phyloP scores from a whole-genome alignment of 2,888 invertebrate genomes.

The Drosophila cognata region DNA sequence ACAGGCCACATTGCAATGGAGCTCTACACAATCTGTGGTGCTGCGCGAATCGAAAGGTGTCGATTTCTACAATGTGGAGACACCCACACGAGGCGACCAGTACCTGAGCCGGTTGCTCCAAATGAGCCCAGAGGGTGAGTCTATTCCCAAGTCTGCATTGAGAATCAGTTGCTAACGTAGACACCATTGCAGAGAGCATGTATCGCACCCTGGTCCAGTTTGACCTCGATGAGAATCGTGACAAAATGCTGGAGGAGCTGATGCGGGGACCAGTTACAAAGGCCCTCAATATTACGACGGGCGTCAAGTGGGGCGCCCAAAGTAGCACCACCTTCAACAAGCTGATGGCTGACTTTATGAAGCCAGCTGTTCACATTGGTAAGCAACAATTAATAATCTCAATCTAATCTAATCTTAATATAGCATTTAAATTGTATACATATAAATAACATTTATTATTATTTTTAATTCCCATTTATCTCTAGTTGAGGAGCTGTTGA shows the following conservation, averaged over 20 bases:
- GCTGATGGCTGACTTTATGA: constrained; percentile 91
- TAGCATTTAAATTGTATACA: not conserved
- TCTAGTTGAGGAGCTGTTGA: constrained; percentile 89
- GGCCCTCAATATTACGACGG: constrained; percentile 88
- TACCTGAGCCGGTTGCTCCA: constrained; percentile 44
- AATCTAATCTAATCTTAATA: no score
- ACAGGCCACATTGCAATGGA: constrained; percentile 89
- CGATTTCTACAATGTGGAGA: constrained; percentile 92
- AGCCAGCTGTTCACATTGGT: constrained; percentile 90
- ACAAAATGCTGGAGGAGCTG: constrained; percentile 85
- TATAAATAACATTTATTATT: not conserved
- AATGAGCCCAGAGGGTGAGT: constrained; percentile 50
- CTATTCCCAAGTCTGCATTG: accelerated
- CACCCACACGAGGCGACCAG: constrained; percentile 77
- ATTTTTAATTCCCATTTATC: constrained; percentile 29
- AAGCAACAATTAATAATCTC: constrained; percentile 24
- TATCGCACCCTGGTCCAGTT: constrained; percentile 78
- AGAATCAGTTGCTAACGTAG: not conserved
- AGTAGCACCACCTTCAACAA: constrained; percentile 87
- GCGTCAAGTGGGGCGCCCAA: constrained; percentile 89
- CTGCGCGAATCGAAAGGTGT: constrained; percentile 88
- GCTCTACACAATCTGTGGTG: constrained; percentile 88
- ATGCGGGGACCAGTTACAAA: constrained; percentile 91
- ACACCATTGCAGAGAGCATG: constrained; percentile 76
- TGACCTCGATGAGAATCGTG: constrained; percentile 81